Percentiles rank a stretch among this genome's conserved stretches.
phyloP scores from a whole-genome alignment of 37 sponge, comb jelly and placozoan species.

The Geodia barretti region DNA sequence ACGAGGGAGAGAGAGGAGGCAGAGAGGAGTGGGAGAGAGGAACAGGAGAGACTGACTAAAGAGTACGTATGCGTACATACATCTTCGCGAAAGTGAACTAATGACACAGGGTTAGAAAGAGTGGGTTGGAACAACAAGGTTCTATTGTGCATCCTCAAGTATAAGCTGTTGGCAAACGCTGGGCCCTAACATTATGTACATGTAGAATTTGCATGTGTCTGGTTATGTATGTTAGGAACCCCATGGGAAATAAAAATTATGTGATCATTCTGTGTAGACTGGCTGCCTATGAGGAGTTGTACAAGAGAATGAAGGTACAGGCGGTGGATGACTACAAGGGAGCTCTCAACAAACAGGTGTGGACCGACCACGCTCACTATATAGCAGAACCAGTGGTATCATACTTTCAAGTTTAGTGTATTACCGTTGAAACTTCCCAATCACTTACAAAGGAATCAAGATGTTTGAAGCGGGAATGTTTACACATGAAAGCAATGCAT shows the following conservation, averaged over 20 bases:
- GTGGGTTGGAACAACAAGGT: too few species aligned
- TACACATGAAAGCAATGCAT: background rate
- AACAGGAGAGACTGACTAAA: constrained; percentile 63
- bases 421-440: background rate
- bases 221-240: background rate
- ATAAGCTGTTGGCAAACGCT: too few species aligned
- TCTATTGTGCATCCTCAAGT: too few species aligned
- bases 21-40: constrained; percentile 51
- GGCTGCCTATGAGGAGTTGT: constrained; percentile 41
- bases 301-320: constrained; percentile 7
- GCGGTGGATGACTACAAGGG: constrained; percentile 47
- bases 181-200: too few species aligned
- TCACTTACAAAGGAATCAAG: background rate
- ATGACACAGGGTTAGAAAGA: too few species aligned
- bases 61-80: constrained; percentile 48
- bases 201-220: too few species aligned
- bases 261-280: constrained; percentile 53
- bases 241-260: background rate
- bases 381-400: background rate
- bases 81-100: too few species aligned
- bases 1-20: constrained; percentile 34
- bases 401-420: background rate
- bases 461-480: background rate
- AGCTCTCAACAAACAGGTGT: constrained; percentile 84
- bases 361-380: background rate